These are phyloP conservation scores for Myotis brandtii DNA, from an alignment of 2,113 vertebrate genomes.

Conservation along the genomic window DNA sequence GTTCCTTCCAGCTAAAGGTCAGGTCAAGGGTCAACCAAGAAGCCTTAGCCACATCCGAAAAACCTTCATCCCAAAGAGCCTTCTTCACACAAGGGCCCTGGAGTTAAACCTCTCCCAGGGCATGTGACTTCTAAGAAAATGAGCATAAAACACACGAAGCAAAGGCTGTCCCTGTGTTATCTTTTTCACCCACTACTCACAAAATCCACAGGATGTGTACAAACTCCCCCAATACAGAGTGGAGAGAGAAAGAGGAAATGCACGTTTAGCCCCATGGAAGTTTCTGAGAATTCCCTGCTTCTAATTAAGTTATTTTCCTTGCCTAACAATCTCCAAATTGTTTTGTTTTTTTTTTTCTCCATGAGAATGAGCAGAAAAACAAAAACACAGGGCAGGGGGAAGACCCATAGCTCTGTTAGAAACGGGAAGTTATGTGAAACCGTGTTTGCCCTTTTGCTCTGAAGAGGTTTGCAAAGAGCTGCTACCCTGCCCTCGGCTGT, in stretches of 20 bases:
- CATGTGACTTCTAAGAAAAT: background rate
- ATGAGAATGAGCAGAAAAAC: conserved; percentile 56
- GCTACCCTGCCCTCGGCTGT: conserved; percentile 33
- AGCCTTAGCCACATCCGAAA: conserved; percentile 53
- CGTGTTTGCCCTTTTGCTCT: conserved; percentile 56
- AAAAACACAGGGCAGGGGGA: conserved; percentile 23
- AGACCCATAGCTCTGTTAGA: conserved; percentile 7
- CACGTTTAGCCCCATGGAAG: background rate
- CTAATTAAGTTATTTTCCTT: conserved; percentile 72
- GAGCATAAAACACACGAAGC: background rate
- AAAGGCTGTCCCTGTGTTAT: background rate
- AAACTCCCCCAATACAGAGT: background rate
- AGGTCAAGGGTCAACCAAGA: conserved; percentile 61
- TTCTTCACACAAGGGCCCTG: conserved; percentile 29
- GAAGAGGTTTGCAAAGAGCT: conserved; percentile 49
- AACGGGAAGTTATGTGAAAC: conserved; percentile 58
- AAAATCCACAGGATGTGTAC: background rate
- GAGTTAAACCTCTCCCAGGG: conserved; percentile 31
- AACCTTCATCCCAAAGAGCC: conserved; percentile 57
- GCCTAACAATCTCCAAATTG: conserved; percentile 16
- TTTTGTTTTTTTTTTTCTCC: background rate
- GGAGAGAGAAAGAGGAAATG: background rate
- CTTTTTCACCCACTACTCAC: background rate
- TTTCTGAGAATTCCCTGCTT: conserved; percentile 64
- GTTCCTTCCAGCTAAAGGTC: conserved; percentile 60